A percentile compares a stretch with the other conserved stretches of the same genome.
phyloP scores from a whole-genome alignment of 2,888 invertebrate genomes.

The Zhuqinia jingwanae region DNA sequence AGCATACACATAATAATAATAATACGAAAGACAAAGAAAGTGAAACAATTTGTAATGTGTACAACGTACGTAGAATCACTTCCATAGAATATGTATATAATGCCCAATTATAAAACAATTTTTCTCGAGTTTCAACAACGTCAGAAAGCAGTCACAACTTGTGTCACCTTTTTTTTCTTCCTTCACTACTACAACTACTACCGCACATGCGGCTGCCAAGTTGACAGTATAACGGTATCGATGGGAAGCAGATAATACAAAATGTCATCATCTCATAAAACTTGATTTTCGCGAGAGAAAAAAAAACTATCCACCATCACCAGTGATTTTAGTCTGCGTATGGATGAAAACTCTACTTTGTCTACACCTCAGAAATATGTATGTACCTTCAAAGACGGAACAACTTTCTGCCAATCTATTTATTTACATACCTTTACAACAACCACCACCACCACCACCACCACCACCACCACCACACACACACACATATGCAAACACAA shows the following conservation, averaged over 20 bases:
- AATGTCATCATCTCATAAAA: conserved; percentile 42
- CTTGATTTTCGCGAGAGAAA: conserved; percentile 39
- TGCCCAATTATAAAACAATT: background rate
- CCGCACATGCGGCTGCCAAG: background rate
- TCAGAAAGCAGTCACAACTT: background rate
- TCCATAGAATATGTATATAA: too few relatives aligned
- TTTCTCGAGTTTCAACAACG: background rate
- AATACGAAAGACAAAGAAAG: too few relatives aligned
- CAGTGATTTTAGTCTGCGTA: conserved; percentile 18
- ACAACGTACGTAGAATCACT: too few relatives aligned
- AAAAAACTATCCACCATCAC: background rate
- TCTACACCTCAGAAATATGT: too few relatives aligned
- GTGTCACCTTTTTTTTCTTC: background rate
- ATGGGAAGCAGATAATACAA: background rate
- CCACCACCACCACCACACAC: too few relatives aligned
- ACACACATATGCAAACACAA: too few relatives aligned
- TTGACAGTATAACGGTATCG: background rate
- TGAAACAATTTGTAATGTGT: too few relatives aligned
- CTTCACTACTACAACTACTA: background rate
- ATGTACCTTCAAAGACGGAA: background rate
- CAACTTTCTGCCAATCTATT: background rate
- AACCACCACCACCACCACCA: too few relatives aligned
- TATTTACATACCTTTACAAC: too few relatives aligned
- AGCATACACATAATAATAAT: too few relatives aligned
- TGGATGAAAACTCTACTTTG: too few relatives aligned